Conservation (phyloP, 2,797 vertebrate species). For the Ctenochaetus hawaiiensis region DNA sequence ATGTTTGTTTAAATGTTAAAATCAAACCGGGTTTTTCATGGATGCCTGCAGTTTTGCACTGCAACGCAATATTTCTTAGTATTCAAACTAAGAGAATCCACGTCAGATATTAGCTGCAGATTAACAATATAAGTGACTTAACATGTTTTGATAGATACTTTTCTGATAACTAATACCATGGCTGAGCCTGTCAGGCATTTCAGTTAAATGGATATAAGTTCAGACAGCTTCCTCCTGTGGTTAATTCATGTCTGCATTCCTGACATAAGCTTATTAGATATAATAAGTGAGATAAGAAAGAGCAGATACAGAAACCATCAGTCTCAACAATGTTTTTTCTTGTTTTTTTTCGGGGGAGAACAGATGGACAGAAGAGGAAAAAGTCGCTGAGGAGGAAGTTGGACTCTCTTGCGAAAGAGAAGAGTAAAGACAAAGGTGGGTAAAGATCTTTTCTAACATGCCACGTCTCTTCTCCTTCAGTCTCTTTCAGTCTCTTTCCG, state of each 20-base stretch:
- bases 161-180: slow-evolving; percentile 26
- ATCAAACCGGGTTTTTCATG: not conserved
- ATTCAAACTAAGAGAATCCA: not conserved
- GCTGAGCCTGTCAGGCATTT: slow-evolving; percentile 37
- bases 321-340: slow-evolving; percentile 52
- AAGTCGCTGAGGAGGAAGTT: slow-evolving; percentile 97
- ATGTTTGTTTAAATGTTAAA: not conserved
- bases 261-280: slow-evolving; percentile 58
- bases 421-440: slow-evolving; percentile 93
- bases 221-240: slow-evolving; percentile 18
- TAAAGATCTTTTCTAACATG: slow-evolving; percentile 1
- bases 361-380: slow-evolving; percentile 98
- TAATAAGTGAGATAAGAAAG: slow-evolving; percentile 53
- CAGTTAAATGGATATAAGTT: slow-evolving; percentile 46
- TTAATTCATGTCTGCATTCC: slow-evolving; percentile 66
- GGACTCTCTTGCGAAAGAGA: slow-evolving; percentile 95
- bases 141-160: slow-evolving; percentile 19
- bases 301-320: slow-evolving; percentile 52
- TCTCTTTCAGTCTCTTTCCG: not conserved
- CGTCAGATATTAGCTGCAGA: not conserved
- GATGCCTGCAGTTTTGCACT: too few species aligned
- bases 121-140: slow-evolving; percentile 21
- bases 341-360: not conserved
- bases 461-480: not conserved
- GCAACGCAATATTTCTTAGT: not conserved